These are phyloP conservation scores for Serripes groenlandicus DNA, from an alignment of 2,888 invertebrate species.

Conservation along the genomic window DNA sequence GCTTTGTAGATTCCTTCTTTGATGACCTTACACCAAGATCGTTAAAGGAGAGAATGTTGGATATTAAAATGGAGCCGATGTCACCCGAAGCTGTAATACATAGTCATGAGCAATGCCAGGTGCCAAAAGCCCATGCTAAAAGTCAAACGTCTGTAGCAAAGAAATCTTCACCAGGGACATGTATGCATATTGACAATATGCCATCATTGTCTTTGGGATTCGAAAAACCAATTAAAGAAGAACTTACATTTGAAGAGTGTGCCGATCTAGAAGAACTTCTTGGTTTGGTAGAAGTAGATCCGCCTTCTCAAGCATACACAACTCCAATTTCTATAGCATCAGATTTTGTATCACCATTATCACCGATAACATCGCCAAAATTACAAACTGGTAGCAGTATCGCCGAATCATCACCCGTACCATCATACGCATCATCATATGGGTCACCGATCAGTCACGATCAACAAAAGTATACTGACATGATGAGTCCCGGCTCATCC, in stretches of 20 bases:
- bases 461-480: conserved; percentile 34
- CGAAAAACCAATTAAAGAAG: conserved; percentile 37
- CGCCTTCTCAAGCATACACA: conserved; percentile 30
- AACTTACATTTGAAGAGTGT: conserved; percentile 57
- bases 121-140: conserved; percentile 3
- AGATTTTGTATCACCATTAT: conserved; percentile 16
- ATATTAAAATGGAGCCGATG: conserved; percentile 59
- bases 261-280: conserved; percentile 74
- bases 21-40: conserved; percentile 66
- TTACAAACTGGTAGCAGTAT: conserved; percentile 13
- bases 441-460: conserved; percentile 39
- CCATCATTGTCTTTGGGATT: not conserved
- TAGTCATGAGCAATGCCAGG: not conserved
- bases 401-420: conserved; percentile 49
- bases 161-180: not conserved
- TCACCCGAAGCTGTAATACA: conserved; percentile 46
- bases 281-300: conserved; percentile 60
- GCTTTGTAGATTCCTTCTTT: conserved; percentile 77
- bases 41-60: conserved; percentile 27
- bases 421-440: conserved; percentile 38
- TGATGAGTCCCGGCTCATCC: conserved; percentile 59
- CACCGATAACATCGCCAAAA: conserved; percentile 45
- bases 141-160: not conserved
- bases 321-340: not conserved
- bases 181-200: not conserved